These are phyloP conservation scores for Erpetoichthys calabaricus DNA, from an alignment of 2,797 vertebrate genomes.

Conservation along the genomic window DNA sequence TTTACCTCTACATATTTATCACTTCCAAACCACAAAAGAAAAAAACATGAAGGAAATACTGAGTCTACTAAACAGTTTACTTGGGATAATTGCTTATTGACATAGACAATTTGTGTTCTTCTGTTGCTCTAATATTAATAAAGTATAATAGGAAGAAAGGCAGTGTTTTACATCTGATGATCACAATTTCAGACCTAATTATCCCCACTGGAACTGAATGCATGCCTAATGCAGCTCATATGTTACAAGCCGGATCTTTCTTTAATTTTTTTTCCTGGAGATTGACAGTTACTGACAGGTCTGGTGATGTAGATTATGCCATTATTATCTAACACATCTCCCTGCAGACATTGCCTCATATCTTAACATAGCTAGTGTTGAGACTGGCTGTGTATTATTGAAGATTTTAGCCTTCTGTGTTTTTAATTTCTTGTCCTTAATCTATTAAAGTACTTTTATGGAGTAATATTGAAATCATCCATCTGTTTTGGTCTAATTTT, in stretches of 20 bases:
- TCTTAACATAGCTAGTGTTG: background rate
- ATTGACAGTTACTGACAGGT: constrained; percentile 25
- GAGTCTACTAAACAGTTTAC: constrained; percentile 24
- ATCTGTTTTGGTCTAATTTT: too few relatives aligned
- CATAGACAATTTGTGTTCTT: constrained; percentile 33
- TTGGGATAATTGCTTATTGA: constrained; percentile 55
- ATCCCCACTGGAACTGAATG: constrained; percentile 45
- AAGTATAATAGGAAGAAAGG: constrained; percentile 47
- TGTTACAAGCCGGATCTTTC: constrained; percentile 23
- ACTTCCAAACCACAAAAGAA: too few relatives aligned
- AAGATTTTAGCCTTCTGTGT: background rate
- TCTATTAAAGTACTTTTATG: background rate
- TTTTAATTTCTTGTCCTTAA: constrained; percentile 1
- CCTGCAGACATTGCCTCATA: background rate
- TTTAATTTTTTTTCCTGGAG: constrained; percentile 30
- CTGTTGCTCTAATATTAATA: constrained; percentile 36
- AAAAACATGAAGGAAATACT: too few relatives aligned
- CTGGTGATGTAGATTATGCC: constrained; percentile 27
- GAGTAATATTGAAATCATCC: too few relatives aligned
- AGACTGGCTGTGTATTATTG: background rate
- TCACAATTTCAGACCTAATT: constrained; percentile 70
- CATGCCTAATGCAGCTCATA: constrained; percentile 31
- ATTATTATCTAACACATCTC: background rate
- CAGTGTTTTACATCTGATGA: constrained; percentile 57
- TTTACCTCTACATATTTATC: too few relatives aligned